Base-by-base conservation (phyloP, 2,113 vertebrate genomes). In the Halichoerus grypus region DNA sequence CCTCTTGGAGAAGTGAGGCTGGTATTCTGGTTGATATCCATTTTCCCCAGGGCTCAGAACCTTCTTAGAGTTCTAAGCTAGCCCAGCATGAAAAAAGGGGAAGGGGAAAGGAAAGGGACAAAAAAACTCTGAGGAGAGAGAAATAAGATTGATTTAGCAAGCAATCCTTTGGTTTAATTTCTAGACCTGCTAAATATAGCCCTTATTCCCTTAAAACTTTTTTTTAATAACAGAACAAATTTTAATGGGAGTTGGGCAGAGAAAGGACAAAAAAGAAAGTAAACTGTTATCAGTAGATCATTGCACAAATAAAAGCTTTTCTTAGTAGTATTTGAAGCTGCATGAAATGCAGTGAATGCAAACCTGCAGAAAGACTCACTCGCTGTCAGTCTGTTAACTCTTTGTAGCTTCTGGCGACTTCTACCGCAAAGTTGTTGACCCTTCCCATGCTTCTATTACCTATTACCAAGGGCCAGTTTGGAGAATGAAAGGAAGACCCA, bases 161-260 rank as follows among this genome's bases (percentile, higher is more conserved):
- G 69, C 8, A 91, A 57, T 51, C 80, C 24, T 97, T 69, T 91
- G 55, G 33, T 88, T 93, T 87, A 88, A 94, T 93, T 91, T 97
- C 79, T 88, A 61, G 39, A 59, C 84, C 65, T 95, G 72, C 77
- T 94, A 95, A 95, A 87, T 84, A 82, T 76, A 96, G 77, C 49
- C 42, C 22, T 84, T 94, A 51, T 49, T 93, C 49, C 65, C 31
- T 88, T 80, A 89, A 80, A 85, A n/a, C 13, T 10, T 88, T 83
- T 84, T 96, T 84, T 49, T 2, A 69, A 18, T 69, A 98, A 79
- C 31, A 77, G 92, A 92, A 92, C n/a, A 95, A 76, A 95, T 95
- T 83, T 93, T 88, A 94, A 84, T 82, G 71, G 81, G 2, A 65
- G 19, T 24, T 72, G 33, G 65, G 69, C n/a, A 88, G 39, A 76